Conservation (phyloP, 1,140 invertebrate species). For the Meloidogyne exigua region DNA sequence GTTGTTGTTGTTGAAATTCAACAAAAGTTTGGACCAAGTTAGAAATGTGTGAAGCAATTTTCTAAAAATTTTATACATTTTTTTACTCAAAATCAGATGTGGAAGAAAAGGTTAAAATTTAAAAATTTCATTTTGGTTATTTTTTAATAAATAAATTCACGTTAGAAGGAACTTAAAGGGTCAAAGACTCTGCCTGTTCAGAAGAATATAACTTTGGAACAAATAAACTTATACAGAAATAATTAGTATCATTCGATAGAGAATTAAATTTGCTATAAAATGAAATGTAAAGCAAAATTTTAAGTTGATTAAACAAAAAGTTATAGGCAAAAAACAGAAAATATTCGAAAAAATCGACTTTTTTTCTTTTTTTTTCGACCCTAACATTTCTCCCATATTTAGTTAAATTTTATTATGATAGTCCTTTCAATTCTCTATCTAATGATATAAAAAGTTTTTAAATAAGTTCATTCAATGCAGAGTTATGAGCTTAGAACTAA, state of each 20-base stretch:
- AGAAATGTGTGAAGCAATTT: conserved; percentile 20
- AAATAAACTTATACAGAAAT: too few relatives aligned
- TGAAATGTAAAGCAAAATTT: too few relatives aligned
- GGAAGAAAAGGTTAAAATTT: too few relatives aligned
- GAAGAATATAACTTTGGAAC: too few relatives aligned
- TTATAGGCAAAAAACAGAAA: neutral
- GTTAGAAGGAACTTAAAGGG: too few relatives aligned
- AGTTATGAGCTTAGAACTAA: neutral
- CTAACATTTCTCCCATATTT: neutral
- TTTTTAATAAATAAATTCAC: too few relatives aligned
- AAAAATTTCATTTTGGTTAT: too few relatives aligned
- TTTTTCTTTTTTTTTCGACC: neutral
- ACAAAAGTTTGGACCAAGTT: conserved; percentile 18
- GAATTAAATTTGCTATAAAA: too few relatives aligned
- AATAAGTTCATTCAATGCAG: neutral
- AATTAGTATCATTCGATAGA: too few relatives aligned
- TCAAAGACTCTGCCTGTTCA: too few relatives aligned
- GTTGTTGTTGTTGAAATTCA: conserved; percentile 18
- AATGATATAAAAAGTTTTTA: neutral
- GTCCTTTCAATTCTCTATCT: neutral
- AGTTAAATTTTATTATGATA: neutral
- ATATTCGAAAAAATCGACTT: neutral
- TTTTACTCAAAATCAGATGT: neutral
- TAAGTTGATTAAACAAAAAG: neutral
- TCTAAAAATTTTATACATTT: neutral